Base-by-base conservation (phyloP, 2,888 invertebrate genomes). In the Athalia cordata region DNA sequence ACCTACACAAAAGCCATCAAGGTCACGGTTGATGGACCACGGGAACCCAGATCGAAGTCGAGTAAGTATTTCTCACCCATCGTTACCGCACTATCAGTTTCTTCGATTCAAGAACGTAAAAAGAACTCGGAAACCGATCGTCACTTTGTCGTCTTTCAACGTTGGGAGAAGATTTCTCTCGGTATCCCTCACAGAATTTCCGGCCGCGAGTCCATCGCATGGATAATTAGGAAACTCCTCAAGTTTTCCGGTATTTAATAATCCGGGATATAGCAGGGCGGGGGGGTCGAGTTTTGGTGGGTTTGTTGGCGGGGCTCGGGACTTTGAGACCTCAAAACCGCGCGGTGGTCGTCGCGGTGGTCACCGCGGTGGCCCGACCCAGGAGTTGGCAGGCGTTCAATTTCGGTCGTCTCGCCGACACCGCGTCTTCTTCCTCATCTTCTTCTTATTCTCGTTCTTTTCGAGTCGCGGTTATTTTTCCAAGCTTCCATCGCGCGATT, bases 21-120 rank as follows among this genome's bases (percentile, higher is more conserved):
- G 93, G 99, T 99, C 78, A 99, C 99, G 43, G 99, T 99, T 52
- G 99, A 99, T 89, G 99, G 99, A 86, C 99, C 99, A 0, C 92
- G 99, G 86, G 99, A 99, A 92, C 99, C 99, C 13, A 93, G 99
- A 91, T 97, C 97, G 84, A 98, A 98, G 91, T 96, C 97, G 92
- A 97, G 98, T 98, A 93, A 96, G 97, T 95, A 81, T 61, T 62
- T 52, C n/a, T 7, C 7, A 29, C 29, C 29, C n/a, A n/a, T n/a
- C n/a, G n/a, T n/a, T n/a, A n/a, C n/a, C n/a, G n/a, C n/a, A n/a
- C n/a, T 29, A 29, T 29, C 29, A 29, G 29, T 29, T 29, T 29
- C 29, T 61, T 50, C 61, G 43, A 52, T 65, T 8, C 4, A 29
- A 45, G 6, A 13, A 3, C 43, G 43, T 9, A 49, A 50, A n/a